phyloP scores from a whole-genome alignment of 2,797 vertebrate genomes.

The Meda fulgida region DNA sequence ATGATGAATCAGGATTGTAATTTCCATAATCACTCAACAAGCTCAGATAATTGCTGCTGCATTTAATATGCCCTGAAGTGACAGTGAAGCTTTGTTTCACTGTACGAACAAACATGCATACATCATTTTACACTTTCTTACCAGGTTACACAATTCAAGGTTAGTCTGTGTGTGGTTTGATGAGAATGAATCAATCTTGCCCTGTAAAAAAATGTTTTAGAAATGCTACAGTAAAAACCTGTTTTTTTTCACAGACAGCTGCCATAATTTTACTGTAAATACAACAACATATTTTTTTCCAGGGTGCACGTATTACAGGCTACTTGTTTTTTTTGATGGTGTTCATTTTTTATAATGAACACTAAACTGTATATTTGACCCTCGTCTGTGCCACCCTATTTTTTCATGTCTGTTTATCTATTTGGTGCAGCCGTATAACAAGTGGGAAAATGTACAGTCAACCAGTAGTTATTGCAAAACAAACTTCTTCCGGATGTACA shows the following conservation, averaged over 20 bases:
- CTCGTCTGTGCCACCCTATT: background rate
- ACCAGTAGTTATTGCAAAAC: background rate
- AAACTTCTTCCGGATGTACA: background rate
- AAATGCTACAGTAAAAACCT: background rate
- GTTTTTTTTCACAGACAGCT: too few species aligned
- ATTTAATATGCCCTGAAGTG: conserved; percentile 22
- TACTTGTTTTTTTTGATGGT: background rate
- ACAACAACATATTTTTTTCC: too few species aligned
- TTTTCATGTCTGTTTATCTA: background rate
- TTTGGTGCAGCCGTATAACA: background rate
- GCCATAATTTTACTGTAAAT: background rate
- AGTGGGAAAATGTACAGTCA: background rate
- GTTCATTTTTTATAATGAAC: background rate
- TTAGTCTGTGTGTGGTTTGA: background rate
- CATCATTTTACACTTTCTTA: background rate
- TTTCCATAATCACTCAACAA: conserved; percentile 1
- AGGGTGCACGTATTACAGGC: background rate
- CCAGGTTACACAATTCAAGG: background rate
- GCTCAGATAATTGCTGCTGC: conserved; percentile 3
- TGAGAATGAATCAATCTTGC: background rate
- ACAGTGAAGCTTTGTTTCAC: background rate
- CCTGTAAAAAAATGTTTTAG: background rate
- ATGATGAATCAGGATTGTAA: conserved; percentile 6
- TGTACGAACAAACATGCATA: background rate
- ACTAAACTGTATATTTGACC: background rate